Base-by-base conservation (phyloP, 2,888 invertebrate species). In the Nomada lathburiana region DNA sequence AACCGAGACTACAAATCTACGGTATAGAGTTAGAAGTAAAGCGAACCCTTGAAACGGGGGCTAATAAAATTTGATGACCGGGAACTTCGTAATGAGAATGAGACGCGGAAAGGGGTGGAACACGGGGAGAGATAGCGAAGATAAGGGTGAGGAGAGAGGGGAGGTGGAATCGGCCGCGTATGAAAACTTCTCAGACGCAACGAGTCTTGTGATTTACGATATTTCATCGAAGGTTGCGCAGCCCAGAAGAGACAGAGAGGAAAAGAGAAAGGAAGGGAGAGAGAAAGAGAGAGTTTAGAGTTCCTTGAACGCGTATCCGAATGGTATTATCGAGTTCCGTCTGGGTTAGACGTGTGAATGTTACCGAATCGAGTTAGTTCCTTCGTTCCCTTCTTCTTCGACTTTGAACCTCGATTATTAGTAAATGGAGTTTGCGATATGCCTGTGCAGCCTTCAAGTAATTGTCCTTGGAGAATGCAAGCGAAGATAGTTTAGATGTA, bases 11-110 rank as follows among this genome's bases (percentile, higher is more conserved):
- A 89, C 89, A 88, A 91, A 91, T 91, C 89, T 89, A 91, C 91
- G 91, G 92, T 92, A 93, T 93, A 91, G 92, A 92, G 92, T 93
- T 92, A 89, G 90, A 90, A 90, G 90, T 85, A 89, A 88, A 88
- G 89, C 88, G 87, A 85, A 77, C 84, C 71, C 85, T 88, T 89
- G 89, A 92, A 92, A 91, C 90, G 89, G 91, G 75, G 90, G 92
- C 91, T 93, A 93, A 93, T 93, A 93, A 93, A 93, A 93, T 93
- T 93, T 93, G 92, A 93, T 92, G 93, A 92, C 91, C 92, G 89
- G 90, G 91, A 93, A 93, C 90, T 92, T 93, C 88, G 91, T 93
- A 92, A 93, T 92, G 92, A 92, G 91, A 92, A 92, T 87, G 89
- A 90, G 91, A 89, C 84, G 86, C 81, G 87, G 80, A 71, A 77